phyloP scores from a whole-genome alignment of 1,140 invertebrate species.

The Zaprionus vittiger region DNA sequence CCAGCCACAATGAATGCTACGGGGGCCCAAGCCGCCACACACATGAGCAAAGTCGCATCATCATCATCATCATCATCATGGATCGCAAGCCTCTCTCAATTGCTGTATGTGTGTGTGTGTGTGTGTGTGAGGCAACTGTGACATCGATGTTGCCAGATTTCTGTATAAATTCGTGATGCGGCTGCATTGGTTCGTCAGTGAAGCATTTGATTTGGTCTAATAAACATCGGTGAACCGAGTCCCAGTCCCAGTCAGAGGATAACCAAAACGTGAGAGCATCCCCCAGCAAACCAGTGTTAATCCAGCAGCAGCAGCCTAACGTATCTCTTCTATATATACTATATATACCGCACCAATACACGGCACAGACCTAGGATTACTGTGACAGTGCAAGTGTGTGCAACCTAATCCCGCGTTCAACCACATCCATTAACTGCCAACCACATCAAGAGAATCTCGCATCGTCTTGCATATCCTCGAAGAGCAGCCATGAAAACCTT shows the following conservation, averaged over 20 bases:
- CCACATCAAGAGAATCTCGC: slow-evolving; percentile 22
- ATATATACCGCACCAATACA: slow-evolving; percentile 40
- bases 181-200: slow-evolving; percentile 81
- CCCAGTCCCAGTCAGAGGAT: slow-evolving; percentile 54
- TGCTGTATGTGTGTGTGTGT: slow-evolving; percentile 22
- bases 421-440: slow-evolving; percentile 1
- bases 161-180: slow-evolving; percentile 84
- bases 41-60: slow-evolving; percentile 76
- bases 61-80: slow-evolving; percentile 61
- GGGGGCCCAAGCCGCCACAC: slow-evolving; percentile 51
- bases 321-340: slow-evolving; percentile 28
- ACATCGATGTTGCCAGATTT: slow-evolving; percentile 73
- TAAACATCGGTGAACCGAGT: slow-evolving; percentile 77
- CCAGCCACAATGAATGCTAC: slow-evolving; percentile 34
- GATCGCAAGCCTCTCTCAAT: slow-evolving; percentile 49
- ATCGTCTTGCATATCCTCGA: slow-evolving; percentile 48
- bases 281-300: slow-evolving; percentile 3
- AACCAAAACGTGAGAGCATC: slow-evolving; percentile 64
- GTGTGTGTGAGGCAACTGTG: slow-evolving; percentile 46
- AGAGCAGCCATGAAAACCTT: slow-evolving; percentile 82
- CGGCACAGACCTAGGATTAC: slow-evolving; percentile 81
- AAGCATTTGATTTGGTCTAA: slow-evolving; percentile 84
- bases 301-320: slow-evolving; percentile 43
- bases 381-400: slow-evolving; percentile 70
- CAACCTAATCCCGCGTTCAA: slow-evolving; percentile 60